Percentiles rank a stretch among this genome's conserved stretches.
Evolutionary conservation across 2,113 vertebrate genomes (phyloP).

Genomic region (Manacus vitellinus): DNA sequence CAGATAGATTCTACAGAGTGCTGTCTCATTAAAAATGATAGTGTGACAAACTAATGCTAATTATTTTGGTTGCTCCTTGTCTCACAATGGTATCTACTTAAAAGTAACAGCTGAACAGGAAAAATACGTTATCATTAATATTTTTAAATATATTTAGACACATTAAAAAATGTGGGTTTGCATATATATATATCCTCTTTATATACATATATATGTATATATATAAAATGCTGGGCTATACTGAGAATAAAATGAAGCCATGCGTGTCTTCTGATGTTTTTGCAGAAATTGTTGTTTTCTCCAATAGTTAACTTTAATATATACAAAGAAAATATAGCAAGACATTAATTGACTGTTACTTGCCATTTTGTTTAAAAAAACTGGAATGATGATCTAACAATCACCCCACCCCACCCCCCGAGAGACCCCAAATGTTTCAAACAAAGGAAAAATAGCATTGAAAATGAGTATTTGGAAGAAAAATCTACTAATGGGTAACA

Average conservation of each 20-base stretch:
- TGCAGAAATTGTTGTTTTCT: background rate
- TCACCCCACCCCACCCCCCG: too few species aligned
- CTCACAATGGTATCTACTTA: background rate
- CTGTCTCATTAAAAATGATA: background rate
- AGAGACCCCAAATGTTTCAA: background rate
- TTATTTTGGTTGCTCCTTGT: background rate
- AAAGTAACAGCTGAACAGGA: background rate
- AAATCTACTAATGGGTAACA: background rate
- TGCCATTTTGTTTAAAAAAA: background rate
- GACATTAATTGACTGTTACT: background rate
- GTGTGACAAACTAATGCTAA: background rate
- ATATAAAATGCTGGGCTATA: background rate
- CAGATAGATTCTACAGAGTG: background rate
- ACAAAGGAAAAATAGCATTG: background rate
- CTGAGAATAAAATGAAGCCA: background rate
- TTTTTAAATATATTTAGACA: background rate
- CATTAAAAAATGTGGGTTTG: background rate
- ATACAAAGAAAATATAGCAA: background rate
- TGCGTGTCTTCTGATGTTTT: background rate
- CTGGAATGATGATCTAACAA: accelerated
- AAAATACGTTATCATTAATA: background rate
- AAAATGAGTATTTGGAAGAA: background rate
- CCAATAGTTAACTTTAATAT: background rate
- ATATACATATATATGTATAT: background rate
- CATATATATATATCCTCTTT: background rate